A percentile compares a stretch with the other conserved stretches of the same genome.
These are phyloP conservation scores for Drosophila cardini DNA, from an alignment of 1,140 invertebrate species.

Conservation along the genomic window DNA sequence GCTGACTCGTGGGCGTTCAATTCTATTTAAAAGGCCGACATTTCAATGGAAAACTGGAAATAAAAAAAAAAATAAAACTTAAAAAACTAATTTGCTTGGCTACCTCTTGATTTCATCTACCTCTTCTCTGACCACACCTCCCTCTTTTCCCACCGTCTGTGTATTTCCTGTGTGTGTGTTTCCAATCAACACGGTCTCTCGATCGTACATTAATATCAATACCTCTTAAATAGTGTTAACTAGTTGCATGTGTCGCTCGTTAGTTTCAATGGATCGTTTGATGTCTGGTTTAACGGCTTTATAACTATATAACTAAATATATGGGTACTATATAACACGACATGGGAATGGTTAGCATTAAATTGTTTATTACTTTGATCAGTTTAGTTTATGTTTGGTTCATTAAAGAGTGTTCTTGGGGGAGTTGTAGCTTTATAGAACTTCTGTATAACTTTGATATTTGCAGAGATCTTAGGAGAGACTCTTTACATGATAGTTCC, in stretches of 20 bases:
- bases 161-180: constrained; percentile 71
- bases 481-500: too few species aligned
- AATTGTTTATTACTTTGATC: constrained; percentile 15
- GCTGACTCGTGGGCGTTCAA: constrained; percentile 61
- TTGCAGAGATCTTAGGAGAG: too few species aligned
- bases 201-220: constrained; percentile 78
- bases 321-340: constrained; percentile 30
- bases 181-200: constrained; percentile 57
- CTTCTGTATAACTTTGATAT: too few species aligned
- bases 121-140: not conserved
- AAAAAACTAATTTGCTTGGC: constrained; percentile 65
- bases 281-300: constrained; percentile 20
- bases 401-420: not conserved
- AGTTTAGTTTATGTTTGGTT: not conserved
- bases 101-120: constrained; percentile 36
- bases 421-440: too few species aligned
- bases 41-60: constrained; percentile 61
- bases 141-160: constrained; percentile 13
- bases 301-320: constrained; percentile 12
- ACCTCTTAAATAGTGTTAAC: constrained; percentile 40
- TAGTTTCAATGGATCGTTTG: constrained; percentile 69
- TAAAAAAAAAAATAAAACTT: constrained; percentile 41
- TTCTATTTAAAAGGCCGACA: constrained; percentile 51
- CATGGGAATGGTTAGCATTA: constrained; percentile 22
- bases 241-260: constrained; percentile 75